Conservation (phyloP, 2,113 vertebrate genomes). For the Nicator chloris region DNA sequence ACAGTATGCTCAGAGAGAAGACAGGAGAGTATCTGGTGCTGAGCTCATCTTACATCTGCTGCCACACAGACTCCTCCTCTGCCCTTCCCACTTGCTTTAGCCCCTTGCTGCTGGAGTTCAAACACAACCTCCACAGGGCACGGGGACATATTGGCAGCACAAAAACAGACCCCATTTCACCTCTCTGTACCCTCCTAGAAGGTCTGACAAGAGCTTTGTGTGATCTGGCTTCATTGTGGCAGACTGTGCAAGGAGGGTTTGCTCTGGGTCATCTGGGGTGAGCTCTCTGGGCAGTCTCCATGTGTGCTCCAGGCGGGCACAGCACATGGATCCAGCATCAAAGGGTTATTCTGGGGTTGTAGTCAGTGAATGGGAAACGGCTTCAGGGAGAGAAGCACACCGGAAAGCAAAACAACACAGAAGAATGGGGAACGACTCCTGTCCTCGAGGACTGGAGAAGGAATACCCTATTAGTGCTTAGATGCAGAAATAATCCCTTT, state of each 20-base stretch:
- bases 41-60: slow-evolving; percentile 37
- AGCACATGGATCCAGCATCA: neutral
- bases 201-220: neutral
- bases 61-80: slow-evolving; percentile 10
- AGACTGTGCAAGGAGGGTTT: neutral
- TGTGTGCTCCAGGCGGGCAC: neutral
- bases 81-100: neutral
- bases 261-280: neutral
- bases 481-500: slow-evolving; percentile 29
- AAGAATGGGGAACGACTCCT: neutral
- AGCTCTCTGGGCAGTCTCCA: neutral
- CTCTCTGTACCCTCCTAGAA: neutral
- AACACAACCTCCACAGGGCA: neutral
- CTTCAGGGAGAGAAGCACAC: neutral
- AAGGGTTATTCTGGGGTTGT: neutral
- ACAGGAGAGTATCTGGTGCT: neutral
- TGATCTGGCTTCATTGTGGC: neutral
- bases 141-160: neutral
- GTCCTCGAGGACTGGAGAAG: neutral
- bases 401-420: neutral
- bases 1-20: slow-evolving; percentile 12
- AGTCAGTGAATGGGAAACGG: fast-evolving
- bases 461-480: neutral
- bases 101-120: neutral
- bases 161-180: neutral